Evolutionary conservation across 2,113 vertebrate genomes (phyloP).

Genomic region (Coracopsis vasa): DNA sequence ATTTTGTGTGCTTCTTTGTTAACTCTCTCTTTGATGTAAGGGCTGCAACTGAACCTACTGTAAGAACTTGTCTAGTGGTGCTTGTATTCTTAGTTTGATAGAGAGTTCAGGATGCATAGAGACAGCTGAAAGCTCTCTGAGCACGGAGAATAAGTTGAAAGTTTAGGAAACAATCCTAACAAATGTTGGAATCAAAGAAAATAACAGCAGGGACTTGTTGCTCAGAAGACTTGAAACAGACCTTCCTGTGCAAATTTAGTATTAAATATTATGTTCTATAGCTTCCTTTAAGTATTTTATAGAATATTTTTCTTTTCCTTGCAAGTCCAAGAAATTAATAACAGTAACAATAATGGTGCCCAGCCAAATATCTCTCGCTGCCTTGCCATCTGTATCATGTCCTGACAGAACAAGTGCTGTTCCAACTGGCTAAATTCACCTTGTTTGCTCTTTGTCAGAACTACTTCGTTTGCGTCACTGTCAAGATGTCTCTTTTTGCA

Average conservation of each 20-base stretch:
- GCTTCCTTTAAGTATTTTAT: background rate
- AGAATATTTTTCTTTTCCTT: background rate
- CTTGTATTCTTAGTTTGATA: background rate
- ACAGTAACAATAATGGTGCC: background rate
- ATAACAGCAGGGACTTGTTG: background rate
- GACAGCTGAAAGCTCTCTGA: background rate
- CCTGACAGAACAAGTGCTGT: background rate
- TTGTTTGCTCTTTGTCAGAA: slow-evolving; percentile 15
- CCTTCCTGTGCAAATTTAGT: background rate
- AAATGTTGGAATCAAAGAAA: background rate
- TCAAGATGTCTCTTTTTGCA: background rate
- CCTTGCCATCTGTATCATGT: slow-evolving; percentile 49
- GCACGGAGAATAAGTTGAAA: background rate
- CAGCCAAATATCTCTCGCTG: slow-evolving; percentile 54
- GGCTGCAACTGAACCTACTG: accelerated
- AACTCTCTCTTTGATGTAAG: background rate
- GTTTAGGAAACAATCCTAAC: background rate
- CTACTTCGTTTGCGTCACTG: background rate
- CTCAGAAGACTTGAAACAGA: background rate
- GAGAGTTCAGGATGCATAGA: background rate
- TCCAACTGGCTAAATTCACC: slow-evolving; percentile 16
- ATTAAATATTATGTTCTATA: background rate
- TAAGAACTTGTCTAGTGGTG: background rate
- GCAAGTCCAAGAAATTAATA: slow-evolving; percentile 2
- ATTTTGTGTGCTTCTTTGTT: background rate